Base-by-base conservation (phyloP, 2,888 invertebrate genomes). In the Neoascia interrupta region DNA sequence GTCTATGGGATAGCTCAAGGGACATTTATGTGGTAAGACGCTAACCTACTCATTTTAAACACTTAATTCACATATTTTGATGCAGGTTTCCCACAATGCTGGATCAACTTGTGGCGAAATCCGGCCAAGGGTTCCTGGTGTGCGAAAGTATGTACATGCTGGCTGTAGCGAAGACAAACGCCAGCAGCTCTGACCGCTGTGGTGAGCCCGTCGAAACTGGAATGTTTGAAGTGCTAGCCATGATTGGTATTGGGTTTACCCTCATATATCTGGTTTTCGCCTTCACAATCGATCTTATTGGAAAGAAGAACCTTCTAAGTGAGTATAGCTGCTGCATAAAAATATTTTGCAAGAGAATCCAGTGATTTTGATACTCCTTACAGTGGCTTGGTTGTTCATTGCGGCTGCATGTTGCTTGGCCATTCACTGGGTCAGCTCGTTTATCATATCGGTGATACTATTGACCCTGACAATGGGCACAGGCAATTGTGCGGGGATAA, bases 181-280 rank as follows among this genome's bases (percentile, higher is more conserved):
- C 34, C 0, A 39, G 60, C 2, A 21, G 1, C 23, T 36, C 43
- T 1, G 73, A 69, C 5, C 82, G 68, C 16, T 93, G 93, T 83
- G 87, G 89, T 21, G 89, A 90, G 28, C 88, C 89, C 0, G 90
- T 93, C 76, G 92, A 93, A 84, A 87, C 90, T 0, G 88, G 89
- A 0, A 93, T 93, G 1, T 94, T 94, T 84, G 88, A 91, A 83
- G 92, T 92, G 45, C 92, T 94, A 47, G 90, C 94, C 75, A 90
- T 91, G 76, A 92, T 94, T 82, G 94, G 94, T 0, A 89, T 90
- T 0, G 91, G 91, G 3, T 93, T 93, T 84, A 90, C 93, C 18
- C 83, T 92, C 0, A 92, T 92, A 84, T 94, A 93, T 85, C 84
- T 93, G 28, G 83, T 92, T 19, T 92, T 93, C 13, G 92, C 93